Evolutionary conservation across 2,113 vertebrate genomes (phyloP), one percentile per base, ranked within the genome.

Genomic region (Ascaphus truei): DNA sequence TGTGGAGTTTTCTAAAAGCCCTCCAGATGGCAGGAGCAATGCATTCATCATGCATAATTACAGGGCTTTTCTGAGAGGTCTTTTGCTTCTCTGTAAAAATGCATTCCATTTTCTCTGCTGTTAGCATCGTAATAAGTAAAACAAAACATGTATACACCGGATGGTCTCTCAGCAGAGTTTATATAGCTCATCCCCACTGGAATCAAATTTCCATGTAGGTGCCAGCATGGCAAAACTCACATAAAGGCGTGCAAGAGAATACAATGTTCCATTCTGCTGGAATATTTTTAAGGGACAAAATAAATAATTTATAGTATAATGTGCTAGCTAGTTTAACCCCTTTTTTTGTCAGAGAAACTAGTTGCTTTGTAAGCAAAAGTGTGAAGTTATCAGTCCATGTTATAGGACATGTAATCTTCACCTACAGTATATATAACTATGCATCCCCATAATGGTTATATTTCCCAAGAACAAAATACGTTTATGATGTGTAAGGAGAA

Each of bases 1-100:
- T 2, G 59, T 30, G 45, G 22, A 11, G 41, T 59, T 77, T 75
- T 73, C 30, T 27, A 58, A 65, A 62, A 71, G 58, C 23, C 58
- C 62, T 80, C 66, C 53, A 78, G 71, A 55, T 74, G 72, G 69
- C 71, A 75, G 74, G 73, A 71, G 36, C 47, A 76, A 33, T 73
- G 47, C 69, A 47, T 63, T 61, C 18, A 66, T 66, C 23, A 48
- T 25, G 33, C 4, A 41, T 72, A 68, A 0, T n/a, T n/a, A 61
- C 45, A 61, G 22, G 31, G 16, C 33, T 29, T 37, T 34, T 58
- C 7, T 8, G 23, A 69, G 26, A 33, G 53, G 6, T 57, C 67
- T 22, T 33, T 45, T 12, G 16, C 7, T 3, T 61, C 45, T 31
- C 56, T 23, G 41, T 61, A 52, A 39, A 69, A 71, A 61, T 71